A percentile compares a stretch with the other conserved stretches of the same genome.
These are phyloP conservation scores for Herminia tarsipennalis DNA, from an alignment of 2,888 invertebrate genomes.

Conservation along the genomic window DNA sequence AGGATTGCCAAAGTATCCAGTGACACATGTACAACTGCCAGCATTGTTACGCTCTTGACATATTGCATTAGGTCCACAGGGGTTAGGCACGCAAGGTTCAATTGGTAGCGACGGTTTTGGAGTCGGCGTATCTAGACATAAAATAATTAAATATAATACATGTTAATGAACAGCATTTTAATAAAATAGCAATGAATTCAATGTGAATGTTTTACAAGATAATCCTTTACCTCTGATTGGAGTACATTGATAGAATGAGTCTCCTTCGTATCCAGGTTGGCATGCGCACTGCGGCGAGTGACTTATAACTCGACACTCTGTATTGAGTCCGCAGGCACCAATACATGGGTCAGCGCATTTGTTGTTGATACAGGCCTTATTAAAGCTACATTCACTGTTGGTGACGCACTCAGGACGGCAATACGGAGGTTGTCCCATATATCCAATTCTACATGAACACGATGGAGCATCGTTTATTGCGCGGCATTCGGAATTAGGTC, in stretches of 20 bases:
- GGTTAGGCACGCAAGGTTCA: slow-evolving; percentile 86
- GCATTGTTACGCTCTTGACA: slow-evolving; percentile 88
- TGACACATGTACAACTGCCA: slow-evolving; percentile 89
- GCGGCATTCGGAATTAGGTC: slow-evolving; percentile 90
- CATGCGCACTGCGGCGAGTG: slow-evolving; percentile 95
- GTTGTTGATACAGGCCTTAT: slow-evolving; percentile 91
- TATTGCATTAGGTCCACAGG: slow-evolving; percentile 88
- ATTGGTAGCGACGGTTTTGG: slow-evolving; percentile 51
- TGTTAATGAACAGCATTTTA: neutral
- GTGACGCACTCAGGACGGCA: slow-evolving; percentile 94
- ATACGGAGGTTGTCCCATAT: slow-evolving; percentile 90
- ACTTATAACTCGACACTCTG: slow-evolving; percentile 92
- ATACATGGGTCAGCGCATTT: slow-evolving; percentile 93
- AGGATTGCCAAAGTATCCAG: slow-evolving; percentile 89
- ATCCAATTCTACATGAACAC: slow-evolving; percentile 90
- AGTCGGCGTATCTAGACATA: slow-evolving; percentile 39
- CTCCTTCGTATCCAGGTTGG: slow-evolving; percentile 88
- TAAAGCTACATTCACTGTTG: slow-evolving; percentile 91
- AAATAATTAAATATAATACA: neutral
- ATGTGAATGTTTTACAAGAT: neutral
- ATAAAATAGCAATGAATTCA: neutral
- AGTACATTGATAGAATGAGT: slow-evolving; percentile 91
- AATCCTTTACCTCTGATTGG: slow-evolving; percentile 62
- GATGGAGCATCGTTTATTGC: slow-evolving; percentile 84
- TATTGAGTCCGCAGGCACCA: slow-evolving; percentile 91